Base-by-base conservation (phyloP, 2,888 invertebrate species). In the Lepidochrysops patricia region DNA sequence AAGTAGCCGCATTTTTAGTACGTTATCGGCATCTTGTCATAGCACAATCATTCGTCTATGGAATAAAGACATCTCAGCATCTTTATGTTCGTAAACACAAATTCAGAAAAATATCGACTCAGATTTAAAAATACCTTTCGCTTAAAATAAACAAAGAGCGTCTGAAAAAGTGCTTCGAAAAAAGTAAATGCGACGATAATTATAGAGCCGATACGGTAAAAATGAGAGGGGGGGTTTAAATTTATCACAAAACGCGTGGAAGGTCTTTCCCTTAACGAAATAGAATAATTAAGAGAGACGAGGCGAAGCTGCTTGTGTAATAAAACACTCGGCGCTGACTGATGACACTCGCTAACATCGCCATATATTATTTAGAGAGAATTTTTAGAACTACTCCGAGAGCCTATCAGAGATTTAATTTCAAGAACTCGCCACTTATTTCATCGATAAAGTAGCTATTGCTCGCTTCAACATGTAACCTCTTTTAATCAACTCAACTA, bases 211-310 rank as follows among this genome's bases (percentile, higher is more conserved):
- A 64, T 68, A 63, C 69, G 64, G 69, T 72, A 75, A 79, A 75
- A 76, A 75, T 72, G 70, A 65, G 69, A 65, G 63, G 68, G 72
- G 72, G 77, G 79, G 82, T 79, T 80, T 87, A 88, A 82, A 82
- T 85, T 82, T 87, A 86, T 76, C 75, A 72, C 79, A 79, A 80
- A 86, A 74, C 75, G 76, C 74, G 76, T 71, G 64, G 68, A 68
- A 69, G 67, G 75, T 80, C 80, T 83, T 81, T 80, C 73, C 70
- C 27, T 72, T 71, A 69, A 75, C 74, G 74, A 76, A 84, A 83
- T 75, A 75, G 78, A 80, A 86, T 87, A 87, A 87, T 87, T 86
- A 86, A 82, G 79, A 77, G 73, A 84, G 80, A 70, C 79, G 84
- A 74, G 71, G 75, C 81, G 74, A 66, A 69, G 73, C 75, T 68